These are phyloP conservation scores for Eremophila alpestris DNA, from an alignment of 2,797 vertebrate genomes.

Conservation along the genomic window DNA sequence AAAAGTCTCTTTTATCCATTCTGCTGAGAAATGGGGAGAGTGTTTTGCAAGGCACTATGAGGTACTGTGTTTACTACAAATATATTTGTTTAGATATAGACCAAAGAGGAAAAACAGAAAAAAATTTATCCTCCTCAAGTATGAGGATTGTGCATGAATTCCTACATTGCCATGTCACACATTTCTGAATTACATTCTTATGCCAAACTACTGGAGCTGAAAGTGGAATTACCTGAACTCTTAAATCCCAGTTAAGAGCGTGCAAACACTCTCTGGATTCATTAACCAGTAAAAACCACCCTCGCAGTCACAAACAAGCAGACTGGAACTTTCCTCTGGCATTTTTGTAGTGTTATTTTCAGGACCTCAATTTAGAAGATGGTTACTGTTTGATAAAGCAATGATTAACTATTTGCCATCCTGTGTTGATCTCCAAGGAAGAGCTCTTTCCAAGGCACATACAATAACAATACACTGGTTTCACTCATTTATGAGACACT, in stretches of 20 bases:
- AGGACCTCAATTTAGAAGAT: neutral
- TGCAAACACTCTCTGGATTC: neutral
- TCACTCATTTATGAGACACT: neutral
- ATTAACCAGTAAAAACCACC: conserved; percentile 34
- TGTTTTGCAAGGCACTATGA: neutral
- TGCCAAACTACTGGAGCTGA: neutral
- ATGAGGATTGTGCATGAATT: neutral
- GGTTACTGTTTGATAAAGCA: conserved; percentile 24
- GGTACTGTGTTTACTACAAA: neutral
- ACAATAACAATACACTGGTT: neutral
- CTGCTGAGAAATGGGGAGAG: neutral
- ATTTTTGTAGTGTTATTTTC: neutral
- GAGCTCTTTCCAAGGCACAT: neutral
- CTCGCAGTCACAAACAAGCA: neutral
- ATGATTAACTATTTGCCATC: neutral
- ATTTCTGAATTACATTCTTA: neutral
- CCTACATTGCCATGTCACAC: neutral
- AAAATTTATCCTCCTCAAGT: neutral
- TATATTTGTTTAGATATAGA: neutral
- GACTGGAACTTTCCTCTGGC: conserved; percentile 31
- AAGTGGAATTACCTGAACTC: conserved; percentile 9
- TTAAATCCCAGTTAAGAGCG: neutral
- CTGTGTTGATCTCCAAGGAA: neutral
- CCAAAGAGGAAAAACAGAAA: neutral
- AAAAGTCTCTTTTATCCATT: neutral